Evolutionary conservation across 2,113 vertebrate genomes (phyloP).

Genomic region (Grantiella picta): DNA sequence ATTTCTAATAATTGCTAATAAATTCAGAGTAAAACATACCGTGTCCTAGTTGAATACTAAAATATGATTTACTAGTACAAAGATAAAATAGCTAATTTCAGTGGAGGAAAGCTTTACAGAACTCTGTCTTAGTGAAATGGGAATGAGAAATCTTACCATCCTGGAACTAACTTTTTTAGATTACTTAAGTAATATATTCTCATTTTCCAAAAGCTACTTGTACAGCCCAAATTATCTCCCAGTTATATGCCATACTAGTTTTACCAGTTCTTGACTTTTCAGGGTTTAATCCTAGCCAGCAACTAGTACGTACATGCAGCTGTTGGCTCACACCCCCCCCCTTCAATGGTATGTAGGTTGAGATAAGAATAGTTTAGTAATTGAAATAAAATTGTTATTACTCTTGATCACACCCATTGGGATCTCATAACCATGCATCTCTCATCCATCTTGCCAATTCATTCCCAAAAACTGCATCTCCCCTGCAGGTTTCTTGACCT

Average conservation of each 20-base stretch:
- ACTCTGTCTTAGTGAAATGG: not conserved
- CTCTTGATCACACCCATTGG: not conserved
- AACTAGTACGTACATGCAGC: not conserved
- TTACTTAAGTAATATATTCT: not conserved
- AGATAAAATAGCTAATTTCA: slow-evolving; percentile 39
- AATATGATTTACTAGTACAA: not conserved
- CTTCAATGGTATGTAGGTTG: not conserved
- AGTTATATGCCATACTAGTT: not conserved
- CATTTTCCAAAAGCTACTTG: not conserved
- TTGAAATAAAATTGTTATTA: not conserved
- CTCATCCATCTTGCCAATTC: not conserved
- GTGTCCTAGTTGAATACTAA: slow-evolving; percentile 20
- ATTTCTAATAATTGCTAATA: slow-evolving; percentile 33
- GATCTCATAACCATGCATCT: not conserved
- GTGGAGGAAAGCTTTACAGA: not conserved
- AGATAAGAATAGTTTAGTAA: not conserved
- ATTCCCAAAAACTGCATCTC: not conserved
- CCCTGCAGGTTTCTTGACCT: not conserved
- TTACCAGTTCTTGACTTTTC: not conserved
- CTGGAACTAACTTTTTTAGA: not conserved
- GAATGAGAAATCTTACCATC: not conserved
- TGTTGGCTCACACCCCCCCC: not conserved
- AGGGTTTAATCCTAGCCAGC: not conserved
- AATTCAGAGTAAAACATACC: slow-evolving; percentile 50
- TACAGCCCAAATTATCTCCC: not conserved